Percentiles rank a stretch among this genome's conserved stretches.
These are phyloP conservation scores for Diabrotica virgifera DNA, from an alignment of 1,140 invertebrate species.

Conservation along the genomic window DNA sequence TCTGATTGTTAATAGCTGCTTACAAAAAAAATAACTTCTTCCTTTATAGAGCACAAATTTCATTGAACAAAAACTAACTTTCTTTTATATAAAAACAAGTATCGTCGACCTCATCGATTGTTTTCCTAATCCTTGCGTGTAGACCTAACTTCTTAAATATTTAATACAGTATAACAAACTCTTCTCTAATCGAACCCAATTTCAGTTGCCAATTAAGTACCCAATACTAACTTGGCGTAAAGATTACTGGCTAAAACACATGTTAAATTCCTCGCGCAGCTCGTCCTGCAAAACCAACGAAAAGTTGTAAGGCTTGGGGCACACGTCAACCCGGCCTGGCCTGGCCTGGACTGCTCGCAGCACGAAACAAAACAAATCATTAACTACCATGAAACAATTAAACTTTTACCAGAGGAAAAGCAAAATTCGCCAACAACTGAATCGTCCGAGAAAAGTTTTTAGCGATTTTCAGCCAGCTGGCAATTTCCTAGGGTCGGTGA, in stretches of 20 bases:
- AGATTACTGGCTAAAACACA: slow-evolving; percentile 12
- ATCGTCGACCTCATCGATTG: too few species aligned
- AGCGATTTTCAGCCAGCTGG: slow-evolving; percentile 14
- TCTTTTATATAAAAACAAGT: too few species aligned
- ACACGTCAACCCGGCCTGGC: not conserved
- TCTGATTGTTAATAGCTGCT: too few species aligned
- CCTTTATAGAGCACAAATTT: too few species aligned
- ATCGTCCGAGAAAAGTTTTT: slow-evolving; percentile 14
- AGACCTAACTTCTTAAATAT: too few species aligned
- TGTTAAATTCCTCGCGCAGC: slow-evolving; percentile 10
- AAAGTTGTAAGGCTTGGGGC: slow-evolving; percentile 9
- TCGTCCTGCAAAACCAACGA: not conserved
- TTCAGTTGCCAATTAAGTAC: too few species aligned
- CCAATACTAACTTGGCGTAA: not conserved
- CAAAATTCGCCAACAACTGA: slow-evolving; percentile 6
- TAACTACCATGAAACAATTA: slow-evolving; percentile 17
- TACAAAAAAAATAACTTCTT: too few species aligned
- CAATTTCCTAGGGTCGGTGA: slow-evolving; percentile 5
- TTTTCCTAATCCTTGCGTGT: too few species aligned
- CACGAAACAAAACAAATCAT: slow-evolving; percentile 16
- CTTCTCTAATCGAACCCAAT: too few species aligned
- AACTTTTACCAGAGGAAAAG: slow-evolving; percentile 14
- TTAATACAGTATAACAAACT: too few species aligned
- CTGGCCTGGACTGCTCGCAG: not conserved
- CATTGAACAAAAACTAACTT: too few species aligned